Percentiles rank a stretch among this genome's conserved stretches.
These are phyloP conservation scores for Cirrhinus molitorella DNA, from an alignment of 2,797 vertebrate species.

Conservation along the genomic window DNA sequence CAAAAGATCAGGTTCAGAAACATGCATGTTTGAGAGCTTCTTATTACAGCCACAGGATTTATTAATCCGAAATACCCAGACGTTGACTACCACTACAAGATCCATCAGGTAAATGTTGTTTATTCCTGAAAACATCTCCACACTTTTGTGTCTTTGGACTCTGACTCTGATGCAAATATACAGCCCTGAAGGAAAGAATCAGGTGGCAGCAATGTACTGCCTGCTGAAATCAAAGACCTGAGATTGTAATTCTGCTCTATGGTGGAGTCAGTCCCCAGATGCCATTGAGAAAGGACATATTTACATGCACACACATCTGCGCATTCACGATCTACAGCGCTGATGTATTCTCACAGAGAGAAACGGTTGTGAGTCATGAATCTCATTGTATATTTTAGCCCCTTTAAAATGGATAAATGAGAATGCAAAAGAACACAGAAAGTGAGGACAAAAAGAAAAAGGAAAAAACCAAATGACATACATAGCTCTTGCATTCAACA, in stretches of 20 bases:
- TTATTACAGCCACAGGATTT: background rate
- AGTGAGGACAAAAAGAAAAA: background rate
- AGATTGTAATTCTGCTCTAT: constrained; percentile 25
- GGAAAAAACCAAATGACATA: background rate
- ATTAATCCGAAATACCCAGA: background rate
- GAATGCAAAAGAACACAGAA: background rate
- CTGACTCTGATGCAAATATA: background rate
- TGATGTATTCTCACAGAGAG: constrained; percentile 13
- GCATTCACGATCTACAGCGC: constrained; percentile 12
- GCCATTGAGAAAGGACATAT: constrained; percentile 28
- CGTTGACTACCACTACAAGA: background rate
- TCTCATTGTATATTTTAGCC: constrained; percentile 15
- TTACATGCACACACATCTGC: constrained; percentile 25
- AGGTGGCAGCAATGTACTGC: background rate
- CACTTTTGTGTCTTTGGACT: background rate
- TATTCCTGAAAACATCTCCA: background rate
- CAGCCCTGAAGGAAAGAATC: background rate
- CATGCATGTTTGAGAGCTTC: background rate
- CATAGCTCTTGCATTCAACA: background rate
- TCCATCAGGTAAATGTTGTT: background rate
- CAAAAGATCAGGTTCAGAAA: background rate
- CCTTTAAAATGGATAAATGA: constrained; percentile 8
- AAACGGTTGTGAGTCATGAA: constrained; percentile 4
- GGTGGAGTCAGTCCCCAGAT: constrained; percentile 23
- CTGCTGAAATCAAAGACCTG: constrained; percentile 5